Evolutionary conservation across 2,797 vertebrate species (phyloP).

Genomic region (Halcyon chelicuti): DNA sequence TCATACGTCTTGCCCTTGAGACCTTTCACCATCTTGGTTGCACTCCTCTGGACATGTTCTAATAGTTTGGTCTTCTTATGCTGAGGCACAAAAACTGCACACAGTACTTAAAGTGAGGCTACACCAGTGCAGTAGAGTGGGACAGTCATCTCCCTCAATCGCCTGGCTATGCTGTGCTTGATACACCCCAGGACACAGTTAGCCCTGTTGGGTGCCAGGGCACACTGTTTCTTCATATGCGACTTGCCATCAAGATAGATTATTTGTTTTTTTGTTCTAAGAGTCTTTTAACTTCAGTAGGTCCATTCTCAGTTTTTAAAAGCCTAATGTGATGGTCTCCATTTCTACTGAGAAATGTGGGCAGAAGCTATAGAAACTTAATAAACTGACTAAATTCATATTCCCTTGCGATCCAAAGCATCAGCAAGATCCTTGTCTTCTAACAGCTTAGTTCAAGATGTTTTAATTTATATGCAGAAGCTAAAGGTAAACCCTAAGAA

Average conservation of each 20-base stretch:
- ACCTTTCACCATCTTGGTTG: background rate
- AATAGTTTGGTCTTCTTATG: background rate
- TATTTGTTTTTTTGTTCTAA: background rate
- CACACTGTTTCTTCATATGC: background rate
- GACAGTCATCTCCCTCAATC: background rate
- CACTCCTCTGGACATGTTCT: background rate
- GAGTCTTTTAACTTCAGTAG: background rate
- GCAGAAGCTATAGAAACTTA: background rate
- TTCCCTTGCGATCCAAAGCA: background rate
- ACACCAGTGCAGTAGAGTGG: fast-evolving
- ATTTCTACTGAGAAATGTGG: background rate
- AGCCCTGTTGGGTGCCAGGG: background rate
- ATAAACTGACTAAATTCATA: background rate
- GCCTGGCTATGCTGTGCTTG: fast-evolving
- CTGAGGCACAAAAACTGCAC: fast-evolving
- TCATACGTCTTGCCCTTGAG: too few species aligned
- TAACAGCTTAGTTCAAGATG: background rate
- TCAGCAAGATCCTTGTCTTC: background rate
- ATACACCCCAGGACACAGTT: fast-evolving
- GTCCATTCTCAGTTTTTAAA: background rate
- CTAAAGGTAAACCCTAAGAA: background rate
- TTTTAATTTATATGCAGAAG: background rate
- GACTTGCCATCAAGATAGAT: background rate
- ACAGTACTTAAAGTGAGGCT: fast-evolving
- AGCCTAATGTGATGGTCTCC: background rate